A percentile compares a stretch with the other conserved stretches of the same genome.
Conservation (phyloP, 2,888 invertebrate genomes). For the Nycteola revayana region DNA sequence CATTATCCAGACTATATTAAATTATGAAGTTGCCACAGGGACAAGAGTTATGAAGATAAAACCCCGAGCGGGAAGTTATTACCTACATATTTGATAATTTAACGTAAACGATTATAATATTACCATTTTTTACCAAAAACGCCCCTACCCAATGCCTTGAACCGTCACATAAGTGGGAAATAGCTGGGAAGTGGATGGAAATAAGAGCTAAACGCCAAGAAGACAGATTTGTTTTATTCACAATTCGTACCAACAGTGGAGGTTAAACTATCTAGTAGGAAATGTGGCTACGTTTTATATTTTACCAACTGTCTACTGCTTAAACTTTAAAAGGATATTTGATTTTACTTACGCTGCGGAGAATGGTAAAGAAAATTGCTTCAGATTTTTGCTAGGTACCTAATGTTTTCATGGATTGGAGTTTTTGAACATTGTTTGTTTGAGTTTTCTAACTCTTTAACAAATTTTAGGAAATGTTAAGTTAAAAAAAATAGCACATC, state of each 20-base stretch:
- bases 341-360: slow-evolving; percentile 12
- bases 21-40: no score
- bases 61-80: no score
- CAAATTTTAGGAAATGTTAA: no score
- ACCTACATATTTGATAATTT: no score
- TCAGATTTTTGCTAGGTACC: no score
- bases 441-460: no score
- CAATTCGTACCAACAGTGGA: slow-evolving; percentile 35
- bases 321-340: slow-evolving; percentile 24
- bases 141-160: slow-evolving; percentile 28
- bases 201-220: slow-evolving; percentile 72
- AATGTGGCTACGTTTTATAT: slow-evolving; percentile 28
- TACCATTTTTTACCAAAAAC: slow-evolving; percentile 7
- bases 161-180: slow-evolving; percentile 56
- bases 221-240: slow-evolving; percentile 77
- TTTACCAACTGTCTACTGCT: slow-evolving; percentile 19
- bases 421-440: no score
- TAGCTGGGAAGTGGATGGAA: slow-evolving; percentile 71
- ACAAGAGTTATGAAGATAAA: no score
- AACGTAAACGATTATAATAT: no score
- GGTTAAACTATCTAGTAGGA: slow-evolving; percentile 21
- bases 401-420: no score
- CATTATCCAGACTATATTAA: no score
- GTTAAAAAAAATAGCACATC: no score
- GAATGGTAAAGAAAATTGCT: background rate